Conservation (phyloP, 2,888 invertebrate genomes). For the Panzeria rudis region DNA sequence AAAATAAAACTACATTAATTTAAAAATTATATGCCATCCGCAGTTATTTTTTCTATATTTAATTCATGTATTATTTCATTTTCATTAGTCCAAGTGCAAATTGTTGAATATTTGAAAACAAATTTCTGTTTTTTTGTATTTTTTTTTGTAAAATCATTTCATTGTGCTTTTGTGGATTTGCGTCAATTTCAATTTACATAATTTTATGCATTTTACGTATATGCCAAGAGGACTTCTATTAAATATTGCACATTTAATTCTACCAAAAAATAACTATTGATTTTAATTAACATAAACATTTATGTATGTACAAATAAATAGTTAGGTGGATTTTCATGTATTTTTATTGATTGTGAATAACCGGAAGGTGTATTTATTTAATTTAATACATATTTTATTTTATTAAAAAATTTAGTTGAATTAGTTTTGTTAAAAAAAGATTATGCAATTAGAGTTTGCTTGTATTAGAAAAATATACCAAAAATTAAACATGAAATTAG, state of each 20-base stretch:
- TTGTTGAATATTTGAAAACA: constrained; percentile 27
- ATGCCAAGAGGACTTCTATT: constrained; percentile 61
- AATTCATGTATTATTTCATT: constrained; percentile 7
- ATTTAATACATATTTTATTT: constrained; percentile 44
- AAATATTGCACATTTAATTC: constrained; percentile 52
- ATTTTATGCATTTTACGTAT: constrained; percentile 65
- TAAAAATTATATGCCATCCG: neutral
- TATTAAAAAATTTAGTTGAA: constrained; percentile 7
- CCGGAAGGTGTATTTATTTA: constrained; percentile 45
- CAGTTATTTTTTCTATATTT: neutral
- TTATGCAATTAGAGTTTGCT: neutral
- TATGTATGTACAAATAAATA: neutral
- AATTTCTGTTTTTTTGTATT: neutral
- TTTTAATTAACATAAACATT: constrained; percentile 68
- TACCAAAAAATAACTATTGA: constrained; percentile 59
- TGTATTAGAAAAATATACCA: neutral
- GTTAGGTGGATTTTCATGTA: constrained; percentile 1
- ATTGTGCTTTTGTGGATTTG: constrained; percentile 49
- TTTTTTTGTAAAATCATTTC: constrained; percentile 1
- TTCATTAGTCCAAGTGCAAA: constrained; percentile 37
- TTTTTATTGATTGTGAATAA: constrained; percentile 13
- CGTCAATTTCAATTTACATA: constrained; percentile 67
- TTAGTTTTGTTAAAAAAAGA: neutral
- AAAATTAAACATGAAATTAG: neutral
- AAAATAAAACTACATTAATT: neutral